Percentiles rank a stretch among this genome's conserved stretches.
Conservation (phyloP, 2,797 vertebrate species). For the Mormyrops boulengeri region DNA sequence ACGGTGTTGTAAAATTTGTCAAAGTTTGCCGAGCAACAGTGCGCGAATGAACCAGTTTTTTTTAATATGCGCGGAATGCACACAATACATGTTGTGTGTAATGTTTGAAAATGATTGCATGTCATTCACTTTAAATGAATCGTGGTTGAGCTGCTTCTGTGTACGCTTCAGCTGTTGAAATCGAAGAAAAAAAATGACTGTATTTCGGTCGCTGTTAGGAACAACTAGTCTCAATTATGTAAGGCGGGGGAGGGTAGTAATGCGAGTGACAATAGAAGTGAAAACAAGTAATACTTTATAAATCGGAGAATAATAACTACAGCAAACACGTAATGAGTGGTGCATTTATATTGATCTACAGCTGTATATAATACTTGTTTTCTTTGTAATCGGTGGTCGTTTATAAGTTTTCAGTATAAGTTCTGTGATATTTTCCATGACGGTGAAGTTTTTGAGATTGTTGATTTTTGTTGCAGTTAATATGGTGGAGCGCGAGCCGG, state of each 20-base stretch:
- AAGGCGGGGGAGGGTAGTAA: slow-evolving; percentile 47
- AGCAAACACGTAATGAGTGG: not conserved
- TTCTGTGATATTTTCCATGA: not conserved
- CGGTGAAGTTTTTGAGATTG: not conserved
- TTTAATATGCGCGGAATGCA: not conserved
- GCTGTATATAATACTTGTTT: not conserved
- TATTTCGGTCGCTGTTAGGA: slow-evolving; percentile 30
- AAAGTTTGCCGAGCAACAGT: slow-evolving; percentile 1
- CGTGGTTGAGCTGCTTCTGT: not conserved
- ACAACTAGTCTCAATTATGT: slow-evolving; percentile 55
- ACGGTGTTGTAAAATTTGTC: not conserved
- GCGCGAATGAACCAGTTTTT: not conserved
- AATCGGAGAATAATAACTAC: not conserved
- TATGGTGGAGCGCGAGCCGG: not conserved
- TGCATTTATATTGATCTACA: not conserved
- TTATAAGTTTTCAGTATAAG: not conserved
- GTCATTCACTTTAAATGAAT: not conserved
- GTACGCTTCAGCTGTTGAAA: not conserved
- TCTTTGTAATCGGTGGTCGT: not conserved
- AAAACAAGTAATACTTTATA: not conserved
- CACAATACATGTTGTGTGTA: not conserved
- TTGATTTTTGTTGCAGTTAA: not conserved
- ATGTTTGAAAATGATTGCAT: slow-evolving; percentile 3
- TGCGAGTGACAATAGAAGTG: not conserved
- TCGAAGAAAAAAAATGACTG: slow-evolving; percentile 11